phyloP scores from a whole-genome alignment of 2,797 vertebrate species.

The Amblyraja radiata region DNA sequence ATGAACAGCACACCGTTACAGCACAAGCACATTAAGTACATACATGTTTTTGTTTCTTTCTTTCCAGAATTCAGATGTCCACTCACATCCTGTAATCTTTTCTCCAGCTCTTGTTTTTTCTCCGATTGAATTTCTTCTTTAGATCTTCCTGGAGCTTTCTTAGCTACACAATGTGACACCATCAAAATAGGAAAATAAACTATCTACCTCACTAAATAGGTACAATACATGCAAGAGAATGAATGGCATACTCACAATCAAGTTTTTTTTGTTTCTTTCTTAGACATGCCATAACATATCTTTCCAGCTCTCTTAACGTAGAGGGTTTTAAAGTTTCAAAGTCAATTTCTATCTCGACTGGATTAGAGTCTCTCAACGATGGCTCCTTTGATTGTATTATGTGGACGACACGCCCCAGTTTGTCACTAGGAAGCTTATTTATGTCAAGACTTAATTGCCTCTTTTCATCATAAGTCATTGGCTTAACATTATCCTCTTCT shows the following conservation, averaged over 20 bases:
- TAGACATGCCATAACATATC: constrained; percentile 68
- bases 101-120: constrained; percentile 56
- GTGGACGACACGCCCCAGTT: constrained; percentile 69
- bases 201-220: neutral
- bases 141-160: constrained; percentile 50
- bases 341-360: constrained; percentile 78
- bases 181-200: constrained; percentile 23
- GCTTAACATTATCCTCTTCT: constrained; percentile 53
- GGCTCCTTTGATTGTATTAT: constrained; percentile 77
- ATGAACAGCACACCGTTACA: neutral
- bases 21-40: constrained; percentile 40
- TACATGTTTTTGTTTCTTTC: constrained; percentile 55
- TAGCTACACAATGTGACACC: constrained; percentile 50
- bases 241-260: constrained; percentile 55
- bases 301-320: constrained; percentile 74
- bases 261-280: constrained; percentile 58
- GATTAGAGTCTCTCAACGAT: constrained; percentile 56
- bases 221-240: neutral
- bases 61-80: constrained; percentile 55
- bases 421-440: constrained; percentile 76
- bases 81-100: constrained; percentile 49
- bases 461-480: constrained; percentile 81
- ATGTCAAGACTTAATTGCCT: constrained; percentile 76
- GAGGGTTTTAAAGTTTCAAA: constrained; percentile 77
- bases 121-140: constrained; percentile 53